Base-by-base conservation (phyloP, 2,888 invertebrate species). In the Amiota mariae region DNA sequence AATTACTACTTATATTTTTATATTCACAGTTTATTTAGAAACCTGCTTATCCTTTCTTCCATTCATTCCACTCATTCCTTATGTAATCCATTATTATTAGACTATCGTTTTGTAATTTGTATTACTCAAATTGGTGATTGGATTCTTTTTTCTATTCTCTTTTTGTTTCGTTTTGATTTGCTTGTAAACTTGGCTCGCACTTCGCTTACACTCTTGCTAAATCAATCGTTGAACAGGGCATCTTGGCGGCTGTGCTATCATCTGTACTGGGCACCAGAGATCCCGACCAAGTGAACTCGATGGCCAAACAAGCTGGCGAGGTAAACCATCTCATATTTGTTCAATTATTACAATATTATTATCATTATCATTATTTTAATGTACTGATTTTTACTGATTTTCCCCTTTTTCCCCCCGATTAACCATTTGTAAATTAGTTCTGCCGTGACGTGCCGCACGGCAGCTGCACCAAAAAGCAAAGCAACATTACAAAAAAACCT, bases 261-360 rank as follows among this genome's bases (percentile, higher is more conserved):
- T 94, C 95, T 91, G 93, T 97, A 92, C 94, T 97, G 92, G 96
- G 96, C 92, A 93, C 94, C 91, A 95, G 95, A 93, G 95, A 97
- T 92, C 96, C 96, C 90, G 94, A 95, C 91, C 96, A 96, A 92
- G 95, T 96, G 91, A 94, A 96, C 92, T 94, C 94, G 92, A 95
- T 97, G 95, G 97, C 96, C 92, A 96, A 96, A 92, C 96, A 97
- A 92, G 96, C 97, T 91, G 95, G 96, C 91, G 96, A 97, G 96
- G 97, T 97, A 94, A 93, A 95, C 82, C 82, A 80, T 80, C 15
- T 18, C 59, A 18, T 84, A 18, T 59, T 59, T 59, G n/a, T 20
- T 59, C 10, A 9, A 15, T 18, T 59, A 11, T 59, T 59, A 59
- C 20, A 18, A 57, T 13, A 57, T 57, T 57, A 57, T 12, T 54